Base-by-base conservation (phyloP, 2,888 invertebrate genomes). In the Didymodactylos carnosus region DNA sequence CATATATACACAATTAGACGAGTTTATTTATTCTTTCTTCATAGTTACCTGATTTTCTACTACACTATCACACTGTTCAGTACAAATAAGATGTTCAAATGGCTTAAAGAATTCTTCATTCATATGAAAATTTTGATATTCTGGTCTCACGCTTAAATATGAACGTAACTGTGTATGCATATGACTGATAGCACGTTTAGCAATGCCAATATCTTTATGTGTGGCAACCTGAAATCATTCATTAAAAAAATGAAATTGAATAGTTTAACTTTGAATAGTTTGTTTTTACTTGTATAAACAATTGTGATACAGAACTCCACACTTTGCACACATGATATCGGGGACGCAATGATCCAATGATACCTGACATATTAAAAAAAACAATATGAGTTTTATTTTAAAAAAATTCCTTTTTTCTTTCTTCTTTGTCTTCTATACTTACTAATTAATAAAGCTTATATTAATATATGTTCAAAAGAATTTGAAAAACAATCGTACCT, bases 31-130 rank as follows among this genome's bases (percentile, higher is more conserved):
- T 92, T 51, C 94, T n/a, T n/a, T n/a, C n/a, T n/a, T n/a, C n/a
- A n/a, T n/a, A n/a, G n/a, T 49, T 49, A 53, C 53, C 29, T 62
- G 62, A 62, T 62, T 62, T 35, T 62, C 62, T 10, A 62, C 91
- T 83, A 95, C 94, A 75, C 89, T 88, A 82, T 94, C 93, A 82
- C 94, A 94, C 14, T 92, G 86, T 81, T 95, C 94, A 79, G 94
- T 87, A 81, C 93, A 94, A 0, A 95, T 85, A 51, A 95, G 87
- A 81, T 93, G 94, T 84, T 95, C 94, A 81, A 94, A 94, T 0
- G 94, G 94, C 80, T 94, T 94, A 78, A 94, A 88, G 13, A 94
- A 85, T 0, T 92, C 91, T 82, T 94, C 94, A 81, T 94, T 93
- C 82, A 94, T 92, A 82, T 94, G 94, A 83, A 94, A 94, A 83